phyloP scores from a whole-genome alignment of 2,797 vertebrate species.

The Argya squamiceps region DNA sequence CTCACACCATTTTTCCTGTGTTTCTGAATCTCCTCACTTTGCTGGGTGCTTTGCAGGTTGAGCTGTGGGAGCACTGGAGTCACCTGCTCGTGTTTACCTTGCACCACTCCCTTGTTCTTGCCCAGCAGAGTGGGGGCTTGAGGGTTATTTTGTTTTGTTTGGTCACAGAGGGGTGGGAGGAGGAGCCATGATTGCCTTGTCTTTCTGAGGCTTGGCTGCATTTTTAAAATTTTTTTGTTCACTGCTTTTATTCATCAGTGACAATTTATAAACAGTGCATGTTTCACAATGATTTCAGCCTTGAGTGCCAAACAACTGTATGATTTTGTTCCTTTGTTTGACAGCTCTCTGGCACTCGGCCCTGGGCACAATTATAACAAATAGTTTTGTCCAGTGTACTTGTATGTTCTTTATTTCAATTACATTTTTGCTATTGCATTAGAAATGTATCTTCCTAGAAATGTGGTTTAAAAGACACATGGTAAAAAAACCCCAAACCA shows the following conservation, averaged over 20 bases:
- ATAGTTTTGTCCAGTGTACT: neutral
- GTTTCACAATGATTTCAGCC: conserved; percentile 57
- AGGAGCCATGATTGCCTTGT: conserved; percentile 4
- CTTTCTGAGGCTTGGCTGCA: conserved; percentile 36
- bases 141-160: conserved; percentile 28
- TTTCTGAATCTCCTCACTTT: neutral
- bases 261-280: conserved; percentile 60
- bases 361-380: neutral
- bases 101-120: rapidly evolving
- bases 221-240: conserved; percentile 55
- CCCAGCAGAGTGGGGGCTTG: neutral
- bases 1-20: neutral
- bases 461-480: neutral
- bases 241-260: conserved; percentile 53
- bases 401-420: neutral
- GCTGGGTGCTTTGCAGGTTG: neutral
- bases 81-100: neutral
- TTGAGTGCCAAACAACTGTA: conserved; percentile 53
- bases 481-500: neutral
- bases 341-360: conserved; percentile 51
- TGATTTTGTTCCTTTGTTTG: conserved; percentile 67
- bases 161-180: neutral
- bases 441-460: conserved; percentile 6
- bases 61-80: neutral
- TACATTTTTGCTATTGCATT: neutral